Evolutionary conservation across 2,888 invertebrate species (phyloP).

Genomic region (Netelia inedita): DNA sequence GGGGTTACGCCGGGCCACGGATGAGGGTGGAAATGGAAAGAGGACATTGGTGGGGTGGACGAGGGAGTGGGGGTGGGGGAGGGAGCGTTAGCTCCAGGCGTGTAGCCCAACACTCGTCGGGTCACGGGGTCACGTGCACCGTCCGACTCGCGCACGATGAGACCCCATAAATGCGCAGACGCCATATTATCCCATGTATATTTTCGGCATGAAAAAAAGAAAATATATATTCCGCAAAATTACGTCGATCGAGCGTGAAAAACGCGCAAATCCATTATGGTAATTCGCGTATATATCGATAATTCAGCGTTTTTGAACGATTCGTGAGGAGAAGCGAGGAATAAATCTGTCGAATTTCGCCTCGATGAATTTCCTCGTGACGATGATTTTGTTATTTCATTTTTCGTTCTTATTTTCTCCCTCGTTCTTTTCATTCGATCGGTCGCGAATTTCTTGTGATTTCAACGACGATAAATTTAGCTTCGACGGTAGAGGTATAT

Average conservation of each 20-base stretch:
- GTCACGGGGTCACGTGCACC: slow-evolving; percentile 42
- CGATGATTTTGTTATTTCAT: background rate
- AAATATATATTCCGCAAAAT: background rate
- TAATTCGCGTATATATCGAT: slow-evolving; percentile 9
- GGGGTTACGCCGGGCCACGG: slow-evolving; percentile 37
- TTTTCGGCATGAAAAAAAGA: background rate
- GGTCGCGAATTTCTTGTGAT: no score
- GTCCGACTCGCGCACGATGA: slow-evolving; percentile 31
- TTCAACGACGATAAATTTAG: no score
- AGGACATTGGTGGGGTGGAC: background rate
- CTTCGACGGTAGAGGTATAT: no score
- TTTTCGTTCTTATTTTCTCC: background rate
- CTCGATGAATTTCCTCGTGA: background rate
- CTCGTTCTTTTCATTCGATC: no score
- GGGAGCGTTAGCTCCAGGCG: slow-evolving; percentile 20
- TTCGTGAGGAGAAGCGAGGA: background rate
- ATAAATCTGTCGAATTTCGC: background rate
- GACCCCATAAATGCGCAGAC: background rate
- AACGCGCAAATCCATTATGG: background rate
- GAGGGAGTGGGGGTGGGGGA: background rate
- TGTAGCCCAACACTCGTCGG: slow-evolving; percentile 33
- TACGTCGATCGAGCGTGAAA: slow-evolving; percentile 7
- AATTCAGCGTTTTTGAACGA: slow-evolving; percentile 3
- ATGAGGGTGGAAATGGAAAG: background rate
- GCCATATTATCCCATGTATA: background rate